Percentiles rank a stretch among this genome's conserved stretches.
Conservation (phyloP, 1,140 invertebrate species). For the Berghia stephanieae region DNA sequence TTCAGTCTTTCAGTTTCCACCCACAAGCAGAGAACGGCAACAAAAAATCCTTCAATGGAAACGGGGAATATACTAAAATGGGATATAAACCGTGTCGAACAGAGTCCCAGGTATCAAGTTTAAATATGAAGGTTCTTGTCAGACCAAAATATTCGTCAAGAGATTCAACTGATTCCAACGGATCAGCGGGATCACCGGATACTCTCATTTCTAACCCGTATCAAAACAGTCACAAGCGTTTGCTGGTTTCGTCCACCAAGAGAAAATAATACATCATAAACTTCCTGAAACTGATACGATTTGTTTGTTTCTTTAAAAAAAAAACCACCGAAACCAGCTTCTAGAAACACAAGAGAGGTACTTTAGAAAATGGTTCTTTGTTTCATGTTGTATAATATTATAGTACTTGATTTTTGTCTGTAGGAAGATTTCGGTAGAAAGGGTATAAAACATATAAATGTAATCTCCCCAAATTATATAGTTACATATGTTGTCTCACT, state of each 20-base stretch:
- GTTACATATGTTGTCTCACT: too few species aligned
- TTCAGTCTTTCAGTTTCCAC: slow-evolving; percentile 51
- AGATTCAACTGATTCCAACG: slow-evolving; percentile 25
- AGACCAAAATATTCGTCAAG: slow-evolving; percentile 18
- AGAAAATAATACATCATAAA: too few species aligned
- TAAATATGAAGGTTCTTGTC: slow-evolving; percentile 24
- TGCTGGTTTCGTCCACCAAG: not conserved
- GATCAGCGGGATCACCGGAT: not conserved
- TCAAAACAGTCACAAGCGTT: slow-evolving; percentile 15
- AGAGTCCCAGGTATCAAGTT: not conserved
- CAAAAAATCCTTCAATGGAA: slow-evolving; percentile 30
- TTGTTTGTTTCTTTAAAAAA: too few species aligned
- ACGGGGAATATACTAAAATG: slow-evolving; percentile 28
- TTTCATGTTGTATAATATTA: not conserved
- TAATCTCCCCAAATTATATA: too few species aligned
- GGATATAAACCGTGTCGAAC: slow-evolving; percentile 24
- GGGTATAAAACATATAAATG: too few species aligned
- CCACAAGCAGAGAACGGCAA: slow-evolving; percentile 24
- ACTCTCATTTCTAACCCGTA: not conserved
- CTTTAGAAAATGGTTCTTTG: not conserved
- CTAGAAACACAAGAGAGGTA: not conserved
- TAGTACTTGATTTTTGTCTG: too few species aligned
- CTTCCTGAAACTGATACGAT: too few species aligned
- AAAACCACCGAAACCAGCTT: not conserved
- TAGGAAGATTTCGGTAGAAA: too few species aligned